Evolutionary conservation across 2,888 invertebrate species (phyloP), one percentile per base, ranked within the genome.

Genomic region (Trachelus troglodyta): DNA sequence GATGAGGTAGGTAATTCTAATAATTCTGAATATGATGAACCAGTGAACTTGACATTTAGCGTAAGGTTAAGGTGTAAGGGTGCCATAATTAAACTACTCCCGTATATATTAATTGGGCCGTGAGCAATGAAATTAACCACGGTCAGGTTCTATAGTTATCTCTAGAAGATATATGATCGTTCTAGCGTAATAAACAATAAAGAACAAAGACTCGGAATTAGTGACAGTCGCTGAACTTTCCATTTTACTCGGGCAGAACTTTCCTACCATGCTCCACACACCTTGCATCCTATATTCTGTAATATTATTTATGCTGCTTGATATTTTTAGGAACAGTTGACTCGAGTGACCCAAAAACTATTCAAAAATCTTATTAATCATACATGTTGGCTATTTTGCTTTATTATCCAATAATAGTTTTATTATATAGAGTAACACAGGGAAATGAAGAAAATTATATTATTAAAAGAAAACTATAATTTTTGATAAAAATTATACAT

Each of bases 111-210:
- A 86, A 87, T 87, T 83, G 82, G 73, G 80, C 78, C 78, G 81
- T 79, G 80, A 80, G 79, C 71, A 83, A 85, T 86, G 79, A 77
- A 83, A 87, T 87, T 84, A 85, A 73, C 37, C 69, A 77, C 80
- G 82, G 78, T 77, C 77, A 79, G 74, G 73, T 74, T 75, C 68
- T 34, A 71, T 75, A 76, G 74, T 77, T 77, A 69, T 75, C 74
- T 79, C 37, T 75, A 56, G 6, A 56, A 56, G 23, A 23, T 56
- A 56, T 78, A 31, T 75, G 77, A 79, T 79, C 83, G 80, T 85
- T 87, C 85, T 77, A 75, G 75, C 77, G 83, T 81, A 83, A 86
- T 84, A 83, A 85, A 84, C 40, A 75, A 76, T 79, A 76, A 81
- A 77, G 23, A 56, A 56, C 56, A 56, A 56, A 56, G 56, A 56